These are phyloP conservation scores for Thamnophis elegans DNA, from an alignment of 2,797 vertebrate species.

Conservation along the genomic window DNA sequence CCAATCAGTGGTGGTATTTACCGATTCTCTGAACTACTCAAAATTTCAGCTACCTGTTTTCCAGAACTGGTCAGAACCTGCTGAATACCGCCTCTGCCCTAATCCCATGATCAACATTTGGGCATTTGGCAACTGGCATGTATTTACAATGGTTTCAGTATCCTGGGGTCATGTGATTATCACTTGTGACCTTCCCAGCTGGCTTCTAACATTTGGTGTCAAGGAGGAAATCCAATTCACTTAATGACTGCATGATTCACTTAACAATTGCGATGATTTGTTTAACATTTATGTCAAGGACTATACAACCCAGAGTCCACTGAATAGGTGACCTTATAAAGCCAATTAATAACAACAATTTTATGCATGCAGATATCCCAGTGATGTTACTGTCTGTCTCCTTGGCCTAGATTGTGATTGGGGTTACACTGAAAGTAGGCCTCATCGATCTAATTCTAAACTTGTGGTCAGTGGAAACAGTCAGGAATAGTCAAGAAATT, in stretches of 20 bases:
- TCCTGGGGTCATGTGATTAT: too few relatives aligned
- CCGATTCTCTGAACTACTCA: too few relatives aligned
- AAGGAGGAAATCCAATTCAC: not conserved
- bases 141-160: too few relatives aligned
- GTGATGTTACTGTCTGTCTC: not conserved
- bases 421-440: not conserved
- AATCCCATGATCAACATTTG: too few relatives aligned
- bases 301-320: not conserved
- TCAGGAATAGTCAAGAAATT: not conserved
- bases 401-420: not conserved
- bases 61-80: too few relatives aligned
- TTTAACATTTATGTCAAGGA: not conserved
- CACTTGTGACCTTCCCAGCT: too few relatives aligned
- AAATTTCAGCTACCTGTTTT: too few relatives aligned
- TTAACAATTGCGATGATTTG: not conserved
- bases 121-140: too few relatives aligned
- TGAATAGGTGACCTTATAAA: not conserved
- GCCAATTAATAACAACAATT: not conserved
- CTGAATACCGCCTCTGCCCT: too few relatives aligned
- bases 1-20: too few relatives aligned
- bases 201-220: too few relatives aligned
- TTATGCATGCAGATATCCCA: not conserved
- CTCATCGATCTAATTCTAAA: not conserved
- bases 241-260: not conserved
- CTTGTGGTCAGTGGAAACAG: not conserved